Evolutionary conservation across 2,113 vertebrate species (phyloP).

Genomic region (Nibea albiflora): DNA sequence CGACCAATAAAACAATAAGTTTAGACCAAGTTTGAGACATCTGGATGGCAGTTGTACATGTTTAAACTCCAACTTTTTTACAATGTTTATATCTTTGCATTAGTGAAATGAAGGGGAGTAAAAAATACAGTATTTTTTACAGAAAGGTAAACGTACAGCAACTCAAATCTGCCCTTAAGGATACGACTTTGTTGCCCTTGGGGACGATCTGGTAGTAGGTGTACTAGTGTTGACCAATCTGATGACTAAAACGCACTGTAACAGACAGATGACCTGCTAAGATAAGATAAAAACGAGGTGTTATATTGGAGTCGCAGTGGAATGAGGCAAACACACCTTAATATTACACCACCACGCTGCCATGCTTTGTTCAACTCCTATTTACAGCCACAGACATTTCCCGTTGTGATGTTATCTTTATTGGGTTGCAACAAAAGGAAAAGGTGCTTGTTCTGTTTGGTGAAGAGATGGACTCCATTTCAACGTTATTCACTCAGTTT

Average conservation of each 20-base stretch:
- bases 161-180: not conserved
- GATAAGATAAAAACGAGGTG: conserved; percentile 20
- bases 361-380: not conserved
- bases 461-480: not conserved
- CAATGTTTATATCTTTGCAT: not conserved
- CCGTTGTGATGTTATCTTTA: conserved; percentile 25
- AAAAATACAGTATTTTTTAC: not conserved
- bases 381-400: conserved; percentile 2
- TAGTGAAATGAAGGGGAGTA: not conserved
- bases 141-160: not conserved
- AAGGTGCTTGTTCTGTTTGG: not conserved
- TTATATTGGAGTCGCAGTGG: not conserved
- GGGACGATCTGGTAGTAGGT: not conserved
- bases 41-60: not conserved
- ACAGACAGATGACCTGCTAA: not conserved
- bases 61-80: too few species aligned
- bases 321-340: conserved; percentile 11
- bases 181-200: not conserved
- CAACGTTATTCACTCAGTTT: not conserved
- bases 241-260: not conserved
- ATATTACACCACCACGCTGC: not conserved
- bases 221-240: not conserved
- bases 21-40: not conserved
- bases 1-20: conserved; percentile 23
- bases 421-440: not conserved